Evolutionary conservation across 2,888 invertebrate genomes (phyloP).

Genomic region (Rhopalosiphum nymphaeae): DNA sequence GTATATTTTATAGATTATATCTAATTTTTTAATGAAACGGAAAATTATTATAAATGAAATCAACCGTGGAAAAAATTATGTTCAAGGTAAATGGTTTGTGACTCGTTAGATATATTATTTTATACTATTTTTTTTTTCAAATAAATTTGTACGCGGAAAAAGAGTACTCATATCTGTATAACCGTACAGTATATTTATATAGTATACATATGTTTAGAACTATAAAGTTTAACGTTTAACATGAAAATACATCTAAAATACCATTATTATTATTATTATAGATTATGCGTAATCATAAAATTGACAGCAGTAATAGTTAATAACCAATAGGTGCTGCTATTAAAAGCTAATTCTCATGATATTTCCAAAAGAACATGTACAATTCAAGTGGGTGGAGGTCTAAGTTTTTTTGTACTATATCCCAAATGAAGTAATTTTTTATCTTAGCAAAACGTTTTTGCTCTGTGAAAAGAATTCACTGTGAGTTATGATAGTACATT

Average conservation of each 20-base stretch:
- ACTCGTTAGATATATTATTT: not conserved
- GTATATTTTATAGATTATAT: slow-evolving; percentile 11
- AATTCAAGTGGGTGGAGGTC: not conserved
- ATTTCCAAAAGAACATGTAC: not conserved
- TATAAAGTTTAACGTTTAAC: not conserved
- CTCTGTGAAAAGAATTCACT: not conserved
- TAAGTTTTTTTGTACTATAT: not conserved
- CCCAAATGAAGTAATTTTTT: not conserved
- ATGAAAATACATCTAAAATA: not conserved
- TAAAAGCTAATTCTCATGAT: not conserved
- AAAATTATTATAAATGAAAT: slow-evolving; percentile 31
- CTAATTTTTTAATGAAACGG: slow-evolving; percentile 46
- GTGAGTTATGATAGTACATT: not conserved
- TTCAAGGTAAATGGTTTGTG: slow-evolving; percentile 25
- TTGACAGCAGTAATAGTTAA: not conserved
- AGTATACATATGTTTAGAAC: not conserved
- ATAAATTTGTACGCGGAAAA: not conserved
- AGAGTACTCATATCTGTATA: not conserved
- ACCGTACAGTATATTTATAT: not conserved
- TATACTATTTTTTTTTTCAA: not conserved
- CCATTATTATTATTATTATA: not conserved
- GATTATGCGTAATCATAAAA: not conserved
- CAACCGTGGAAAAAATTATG: slow-evolving; percentile 11
- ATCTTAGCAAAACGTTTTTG: not conserved
- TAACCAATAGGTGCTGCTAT: not conserved